phyloP scores from a whole-genome alignment of 2,888 invertebrate species.

The Therioaphis trifolii region DNA sequence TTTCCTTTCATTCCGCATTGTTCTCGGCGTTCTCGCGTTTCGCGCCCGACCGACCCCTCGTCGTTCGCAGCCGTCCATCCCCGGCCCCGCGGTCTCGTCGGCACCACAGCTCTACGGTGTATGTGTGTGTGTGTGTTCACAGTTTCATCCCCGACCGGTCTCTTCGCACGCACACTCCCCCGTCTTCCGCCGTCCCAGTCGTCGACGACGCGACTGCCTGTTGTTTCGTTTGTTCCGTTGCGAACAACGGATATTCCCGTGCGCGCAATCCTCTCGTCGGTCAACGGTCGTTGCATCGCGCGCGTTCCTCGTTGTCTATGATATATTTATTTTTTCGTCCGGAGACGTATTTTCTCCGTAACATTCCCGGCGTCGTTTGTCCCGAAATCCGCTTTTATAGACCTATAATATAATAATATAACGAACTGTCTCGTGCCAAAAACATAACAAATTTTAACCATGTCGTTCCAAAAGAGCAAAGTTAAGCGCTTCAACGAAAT shows the following conservation, averaged over 20 bases:
- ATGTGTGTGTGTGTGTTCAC: not conserved
- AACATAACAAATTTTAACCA: not conserved
- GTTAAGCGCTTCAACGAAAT: conserved; percentile 51
- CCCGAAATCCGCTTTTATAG: not conserved
- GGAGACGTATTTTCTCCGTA: not conserved
- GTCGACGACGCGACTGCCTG: too few species aligned
- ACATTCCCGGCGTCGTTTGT: too few species aligned
- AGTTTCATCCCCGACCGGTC: not conserved
- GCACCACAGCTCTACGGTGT: not conserved
- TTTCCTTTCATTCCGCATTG: conserved; percentile 38
- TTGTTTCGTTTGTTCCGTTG: too few species aligned
- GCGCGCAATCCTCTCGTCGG: too few species aligned
- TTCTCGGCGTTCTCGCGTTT: not conserved
- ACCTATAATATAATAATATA: too few species aligned
- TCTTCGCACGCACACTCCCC: not conserved
- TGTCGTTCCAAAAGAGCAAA: conserved; percentile 51
- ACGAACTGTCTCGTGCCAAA: not conserved
- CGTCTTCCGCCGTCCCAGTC: too few species aligned
- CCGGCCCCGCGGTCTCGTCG: not conserved
- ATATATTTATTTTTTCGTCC: too few species aligned
- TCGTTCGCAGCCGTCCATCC: too few species aligned
- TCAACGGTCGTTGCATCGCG: too few species aligned
- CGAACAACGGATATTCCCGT: too few species aligned
- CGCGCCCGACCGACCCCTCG: too few species aligned
- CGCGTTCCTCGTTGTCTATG: too few species aligned